These are phyloP conservation scores for Pentalonia nigronervosa DNA, from an alignment of 1,140 invertebrate genomes.

Conservation along the genomic window DNA sequence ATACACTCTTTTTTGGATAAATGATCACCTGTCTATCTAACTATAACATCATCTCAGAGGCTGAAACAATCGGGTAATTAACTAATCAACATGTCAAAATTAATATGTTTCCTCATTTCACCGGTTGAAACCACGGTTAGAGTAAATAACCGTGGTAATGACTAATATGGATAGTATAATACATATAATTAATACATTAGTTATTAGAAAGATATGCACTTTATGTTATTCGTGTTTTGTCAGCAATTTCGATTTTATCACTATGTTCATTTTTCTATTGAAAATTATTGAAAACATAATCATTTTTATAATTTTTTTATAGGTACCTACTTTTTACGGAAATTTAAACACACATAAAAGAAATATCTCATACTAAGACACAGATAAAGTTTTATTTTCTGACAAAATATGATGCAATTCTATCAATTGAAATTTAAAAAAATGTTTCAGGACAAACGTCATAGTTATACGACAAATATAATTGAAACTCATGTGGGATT, in stretches of 20 bases:
- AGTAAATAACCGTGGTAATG: background rate
- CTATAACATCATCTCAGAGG: background rate
- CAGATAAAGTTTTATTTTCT: background rate
- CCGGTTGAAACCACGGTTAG: background rate
- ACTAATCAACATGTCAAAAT: background rate
- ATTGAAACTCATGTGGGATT: background rate
- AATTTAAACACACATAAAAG: background rate
- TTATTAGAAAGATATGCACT: background rate
- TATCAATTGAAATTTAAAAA: background rate
- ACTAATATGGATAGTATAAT: background rate
- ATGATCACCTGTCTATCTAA: background rate
- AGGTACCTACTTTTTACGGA: background rate
- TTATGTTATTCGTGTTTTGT: background rate
- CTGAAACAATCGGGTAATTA: background rate
- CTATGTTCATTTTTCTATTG: background rate
- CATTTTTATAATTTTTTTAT: background rate
- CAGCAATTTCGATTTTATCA: background rate
- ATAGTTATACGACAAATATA: background rate
- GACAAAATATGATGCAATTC: background rate
- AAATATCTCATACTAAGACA: no score
- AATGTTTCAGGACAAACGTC: background rate
- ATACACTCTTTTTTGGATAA: background rate
- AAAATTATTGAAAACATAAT: background rate
- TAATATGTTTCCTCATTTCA: background rate
- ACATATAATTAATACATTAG: background rate